These are phyloP conservation scores for Conus betulinus DNA, from an alignment of 1,140 invertebrate species.

Conservation along the genomic window DNA sequence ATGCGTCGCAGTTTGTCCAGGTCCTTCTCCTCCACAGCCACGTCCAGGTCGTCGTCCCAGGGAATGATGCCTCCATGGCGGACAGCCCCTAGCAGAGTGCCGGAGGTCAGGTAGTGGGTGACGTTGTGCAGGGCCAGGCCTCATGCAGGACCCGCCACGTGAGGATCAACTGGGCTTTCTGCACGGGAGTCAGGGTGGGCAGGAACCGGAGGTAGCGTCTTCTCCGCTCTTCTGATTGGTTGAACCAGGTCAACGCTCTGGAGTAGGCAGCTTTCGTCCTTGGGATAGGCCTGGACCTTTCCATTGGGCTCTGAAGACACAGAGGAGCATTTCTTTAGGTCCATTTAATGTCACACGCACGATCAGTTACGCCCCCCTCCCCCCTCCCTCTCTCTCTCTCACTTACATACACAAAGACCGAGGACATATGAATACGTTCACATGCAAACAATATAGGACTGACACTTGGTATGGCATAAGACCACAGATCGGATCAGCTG, in stretches of 20 bases:
- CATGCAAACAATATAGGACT: no score
- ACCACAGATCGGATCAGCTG: no score
- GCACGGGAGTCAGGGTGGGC: neutral
- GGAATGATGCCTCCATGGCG: constrained; percentile 35
- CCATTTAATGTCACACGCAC: no score
- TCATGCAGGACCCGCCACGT: constrained; percentile 19
- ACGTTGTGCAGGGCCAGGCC: neutral
- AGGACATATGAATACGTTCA: no score
- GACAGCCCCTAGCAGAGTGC: neutral
- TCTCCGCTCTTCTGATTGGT: neutral
- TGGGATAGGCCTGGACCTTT: neutral
- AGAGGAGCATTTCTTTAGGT: no score
- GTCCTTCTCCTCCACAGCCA: constrained; percentile 19
- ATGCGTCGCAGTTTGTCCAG: constrained; percentile 3
- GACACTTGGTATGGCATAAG: no score
- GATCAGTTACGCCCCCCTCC: no score
- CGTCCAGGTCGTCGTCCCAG: constrained; percentile 44
- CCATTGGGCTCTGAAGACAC: no score
- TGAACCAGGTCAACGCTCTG: neutral
- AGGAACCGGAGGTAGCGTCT: neutral
- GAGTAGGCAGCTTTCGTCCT: neutral
- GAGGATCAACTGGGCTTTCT: neutral
- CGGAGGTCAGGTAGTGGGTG: neutral
- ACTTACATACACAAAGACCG: no score
- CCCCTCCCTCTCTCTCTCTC: neutral